Evolutionary conservation across 2,888 invertebrate species (phyloP), one percentile per base, ranked within the genome.

Genomic region (Merodon equestris): DNA sequence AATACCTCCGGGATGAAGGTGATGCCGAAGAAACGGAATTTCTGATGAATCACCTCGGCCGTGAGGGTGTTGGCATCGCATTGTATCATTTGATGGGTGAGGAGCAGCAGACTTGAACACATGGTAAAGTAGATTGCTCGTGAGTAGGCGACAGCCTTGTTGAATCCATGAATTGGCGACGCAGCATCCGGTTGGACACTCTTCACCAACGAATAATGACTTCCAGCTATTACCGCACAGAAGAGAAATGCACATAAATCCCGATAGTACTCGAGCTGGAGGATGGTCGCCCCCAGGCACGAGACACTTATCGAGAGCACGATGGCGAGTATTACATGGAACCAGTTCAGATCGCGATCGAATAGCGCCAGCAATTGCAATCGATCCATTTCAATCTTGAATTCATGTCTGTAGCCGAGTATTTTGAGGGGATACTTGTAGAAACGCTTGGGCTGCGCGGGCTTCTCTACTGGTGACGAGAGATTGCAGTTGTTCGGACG

Each of bases 121-220:
- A 97, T 85, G 84, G 96, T 96, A 86, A 97, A 99, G 89, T 98
- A 99, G 13, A 97, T 94, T 4, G 98, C 96, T 77, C 97, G 92
- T 17, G 97, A 97, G 87, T 97, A 98, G 38, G 97, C 95, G 40
- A 98, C 97, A 84, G 97, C 93, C 84, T 96, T 93, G 88, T 99
- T 99, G 86, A 97, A 98, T 10, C 98, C 98, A 88, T 99, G 99
- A 42, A 98, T 97, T 0, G 99, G 99, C 1, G 99, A 99, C 0
- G 99, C 96, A 0, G 99, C 97, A 89, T 99, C 99, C 0, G 99
- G 99, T 86, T 99, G 99, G 1, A 99, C 99, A 83, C 98, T 98
- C 90, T 98, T 99, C 82, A 98, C 90, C 82, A 99, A 90, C 0
- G 97, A 98, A 89, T 99, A 99, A 89, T 99, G 99, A 85, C 98